phyloP scores from a whole-genome alignment of 2,888 invertebrate species.

The Magallana nippona region DNA sequence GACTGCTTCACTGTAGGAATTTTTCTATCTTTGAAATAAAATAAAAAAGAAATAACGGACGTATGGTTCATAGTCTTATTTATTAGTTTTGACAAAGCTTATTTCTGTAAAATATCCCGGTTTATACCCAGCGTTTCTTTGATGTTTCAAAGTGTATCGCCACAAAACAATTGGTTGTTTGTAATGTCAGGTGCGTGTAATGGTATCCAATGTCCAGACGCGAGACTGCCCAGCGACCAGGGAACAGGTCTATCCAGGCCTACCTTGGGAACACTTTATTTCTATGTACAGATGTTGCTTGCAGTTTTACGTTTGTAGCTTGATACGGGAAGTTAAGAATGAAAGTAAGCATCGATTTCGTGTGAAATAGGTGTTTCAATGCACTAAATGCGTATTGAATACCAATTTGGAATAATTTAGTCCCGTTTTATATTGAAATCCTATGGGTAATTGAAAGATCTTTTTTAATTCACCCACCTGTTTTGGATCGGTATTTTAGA shows the following conservation, averaged over 20 bases:
- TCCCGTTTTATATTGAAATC: no score
- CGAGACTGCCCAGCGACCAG: background rate
- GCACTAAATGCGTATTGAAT: background rate
- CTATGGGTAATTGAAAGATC: no score
- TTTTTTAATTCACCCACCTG: no score
- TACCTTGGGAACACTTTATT: background rate
- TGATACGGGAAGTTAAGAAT: background rate
- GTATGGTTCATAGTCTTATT: background rate
- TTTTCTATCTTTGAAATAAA: background rate
- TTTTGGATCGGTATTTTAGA: background rate
- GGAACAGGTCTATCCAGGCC: background rate
- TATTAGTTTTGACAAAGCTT: conserved; percentile 4
- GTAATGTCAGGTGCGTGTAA: conserved; percentile 3
- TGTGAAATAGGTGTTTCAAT: background rate
- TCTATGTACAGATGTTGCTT: background rate
- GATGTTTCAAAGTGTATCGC: background rate
- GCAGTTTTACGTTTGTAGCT: background rate
- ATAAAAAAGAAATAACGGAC: background rate
- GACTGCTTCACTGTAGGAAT: background rate
- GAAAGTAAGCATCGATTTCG: background rate
- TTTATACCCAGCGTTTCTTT: background rate
- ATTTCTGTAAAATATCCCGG: background rate
- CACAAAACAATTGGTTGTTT: conserved; percentile 2
- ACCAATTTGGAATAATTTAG: no score
- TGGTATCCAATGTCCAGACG: background rate